These are phyloP conservation scores for Watersipora subatra DNA, from an alignment of 1,140 invertebrate species.

Conservation along the genomic window DNA sequence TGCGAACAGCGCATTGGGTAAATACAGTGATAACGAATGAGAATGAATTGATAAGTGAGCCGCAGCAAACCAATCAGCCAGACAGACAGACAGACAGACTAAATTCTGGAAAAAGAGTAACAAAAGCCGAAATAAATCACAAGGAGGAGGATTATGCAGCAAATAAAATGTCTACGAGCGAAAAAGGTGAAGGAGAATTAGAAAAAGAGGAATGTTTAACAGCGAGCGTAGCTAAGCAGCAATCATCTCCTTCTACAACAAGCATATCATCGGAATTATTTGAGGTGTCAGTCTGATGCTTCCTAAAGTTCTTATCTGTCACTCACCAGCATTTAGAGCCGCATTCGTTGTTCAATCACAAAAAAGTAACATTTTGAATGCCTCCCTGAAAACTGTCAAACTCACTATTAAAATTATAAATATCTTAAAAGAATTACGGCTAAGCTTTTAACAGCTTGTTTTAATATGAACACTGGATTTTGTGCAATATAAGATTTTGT, in stretches of 20 bases:
- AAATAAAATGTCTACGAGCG: neutral
- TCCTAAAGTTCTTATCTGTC: neutral
- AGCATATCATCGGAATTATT: neutral
- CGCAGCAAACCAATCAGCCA: too few relatives aligned
- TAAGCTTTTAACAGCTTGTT: neutral
- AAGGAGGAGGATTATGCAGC: neutral
- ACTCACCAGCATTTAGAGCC: neutral
- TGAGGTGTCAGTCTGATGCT: neutral
- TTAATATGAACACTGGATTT: neutral
- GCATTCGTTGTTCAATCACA: neutral
- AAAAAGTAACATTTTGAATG: too few relatives aligned
- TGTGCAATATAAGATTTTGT: neutral
- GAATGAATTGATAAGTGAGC: too few relatives aligned
- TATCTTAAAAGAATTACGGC: neutral
- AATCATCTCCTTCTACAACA: neutral
- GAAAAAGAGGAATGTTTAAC: neutral
- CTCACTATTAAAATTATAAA: neutral
- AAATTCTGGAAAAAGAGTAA: too few relatives aligned
- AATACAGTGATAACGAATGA: too few relatives aligned
- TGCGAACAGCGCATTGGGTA: too few relatives aligned
- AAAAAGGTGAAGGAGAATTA: neutral
- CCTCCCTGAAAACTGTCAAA: too few relatives aligned
- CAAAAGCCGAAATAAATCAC: neutral
- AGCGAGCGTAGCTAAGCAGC: neutral
- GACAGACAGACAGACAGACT: too few relatives aligned